Evolutionary conservation across 2,797 vertebrate species (phyloP).

Genomic region (Rhynchonycteris naso): DNA sequence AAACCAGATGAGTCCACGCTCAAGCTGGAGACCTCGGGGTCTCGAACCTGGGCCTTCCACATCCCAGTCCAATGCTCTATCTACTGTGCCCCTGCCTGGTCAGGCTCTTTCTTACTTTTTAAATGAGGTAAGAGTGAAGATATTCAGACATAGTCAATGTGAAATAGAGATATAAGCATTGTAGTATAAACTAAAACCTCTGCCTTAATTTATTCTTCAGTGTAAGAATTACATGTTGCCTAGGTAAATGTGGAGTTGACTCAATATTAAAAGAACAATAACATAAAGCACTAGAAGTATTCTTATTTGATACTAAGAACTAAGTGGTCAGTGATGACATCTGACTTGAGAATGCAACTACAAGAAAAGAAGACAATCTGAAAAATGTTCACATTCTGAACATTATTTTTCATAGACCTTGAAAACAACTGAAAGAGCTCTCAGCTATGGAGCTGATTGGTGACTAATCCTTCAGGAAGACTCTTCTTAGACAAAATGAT

Average conservation of each 20-base stretch:
- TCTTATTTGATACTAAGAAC: neutral
- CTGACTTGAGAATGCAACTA: neutral
- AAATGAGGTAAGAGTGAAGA: constrained; percentile 52
- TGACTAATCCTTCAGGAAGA: constrained; percentile 66
- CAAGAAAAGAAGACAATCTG: constrained; percentile 39
- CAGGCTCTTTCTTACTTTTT: constrained; percentile 34
- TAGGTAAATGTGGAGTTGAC: neutral
- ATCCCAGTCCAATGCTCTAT: no score
- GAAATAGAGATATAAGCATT: neutral
- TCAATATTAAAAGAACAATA: constrained; percentile 24
- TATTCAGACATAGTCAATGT: neutral
- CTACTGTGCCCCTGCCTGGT: no score
- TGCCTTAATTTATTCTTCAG: constrained; percentile 25
- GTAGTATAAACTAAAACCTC: neutral
- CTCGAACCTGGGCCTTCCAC: no score
- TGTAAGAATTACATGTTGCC: neutral
- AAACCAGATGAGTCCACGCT: no score
- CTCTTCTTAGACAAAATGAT: constrained; percentile 60
- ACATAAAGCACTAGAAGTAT: neutral
- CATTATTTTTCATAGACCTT: constrained; percentile 34
- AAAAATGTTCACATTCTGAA: constrained; percentile 61
- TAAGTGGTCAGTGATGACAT: neutral
- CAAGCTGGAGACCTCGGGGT: no score
- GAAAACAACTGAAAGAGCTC: constrained; percentile 53
- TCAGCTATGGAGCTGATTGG: neutral